phyloP scores from a whole-genome alignment of 2,797 vertebrate species.

The Atherinosoma microstoma region DNA sequence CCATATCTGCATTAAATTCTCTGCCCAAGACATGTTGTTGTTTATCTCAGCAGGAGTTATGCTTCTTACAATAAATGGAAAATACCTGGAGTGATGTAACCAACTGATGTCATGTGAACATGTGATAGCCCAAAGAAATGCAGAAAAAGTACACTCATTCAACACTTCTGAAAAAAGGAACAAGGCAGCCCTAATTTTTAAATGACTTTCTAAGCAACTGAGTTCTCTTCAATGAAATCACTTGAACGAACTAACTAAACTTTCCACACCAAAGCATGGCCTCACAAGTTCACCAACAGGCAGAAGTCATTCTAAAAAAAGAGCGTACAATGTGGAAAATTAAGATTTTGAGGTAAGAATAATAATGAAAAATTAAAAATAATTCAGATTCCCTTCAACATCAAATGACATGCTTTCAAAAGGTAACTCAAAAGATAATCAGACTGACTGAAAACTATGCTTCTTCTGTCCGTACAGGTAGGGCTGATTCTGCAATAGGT shows the following conservation, averaged over 20 bases:
- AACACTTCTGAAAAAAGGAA: conserved; percentile 11
- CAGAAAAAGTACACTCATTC: not conserved
- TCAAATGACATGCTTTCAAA: not conserved
- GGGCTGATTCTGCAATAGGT: not conserved
- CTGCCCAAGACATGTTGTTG: not conserved
- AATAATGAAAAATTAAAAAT: not conserved
- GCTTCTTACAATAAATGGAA: conserved; percentile 5
- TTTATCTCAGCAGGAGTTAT: not conserved
- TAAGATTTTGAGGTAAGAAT: not conserved
- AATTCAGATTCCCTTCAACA: not conserved
- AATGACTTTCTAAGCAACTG: conserved; percentile 8
- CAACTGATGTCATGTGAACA: not conserved
- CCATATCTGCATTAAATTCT: not conserved
- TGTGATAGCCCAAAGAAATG: not conserved
- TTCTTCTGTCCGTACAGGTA: not conserved
- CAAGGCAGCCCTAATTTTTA: not conserved
- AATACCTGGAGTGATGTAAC: conserved; percentile 20
- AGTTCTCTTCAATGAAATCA: not conserved
- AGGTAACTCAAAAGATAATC: not conserved
- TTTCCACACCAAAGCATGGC: not conserved
- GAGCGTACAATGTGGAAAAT: too few species aligned
- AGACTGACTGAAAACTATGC: not conserved
- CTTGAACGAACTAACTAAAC: not conserved
- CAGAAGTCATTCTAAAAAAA: too few species aligned
- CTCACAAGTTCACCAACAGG: too few species aligned